phyloP scores from a whole-genome alignment of 2,888 invertebrate genomes.

The Bellardia bayeri region DNA sequence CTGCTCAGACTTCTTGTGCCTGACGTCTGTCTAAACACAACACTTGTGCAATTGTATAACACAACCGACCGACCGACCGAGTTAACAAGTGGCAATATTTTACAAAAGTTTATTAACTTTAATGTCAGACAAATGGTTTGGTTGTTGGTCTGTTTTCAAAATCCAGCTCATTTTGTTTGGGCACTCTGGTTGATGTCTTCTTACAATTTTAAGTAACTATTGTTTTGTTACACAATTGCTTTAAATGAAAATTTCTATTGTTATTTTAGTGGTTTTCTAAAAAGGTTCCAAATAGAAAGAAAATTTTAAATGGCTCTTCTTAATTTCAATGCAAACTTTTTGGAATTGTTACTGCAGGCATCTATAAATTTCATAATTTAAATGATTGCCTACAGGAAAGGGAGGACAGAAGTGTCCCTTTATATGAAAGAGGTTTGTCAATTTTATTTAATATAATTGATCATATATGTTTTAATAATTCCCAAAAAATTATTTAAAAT shows the following conservation, averaged over 20 bases:
- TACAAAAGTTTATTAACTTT: conserved; percentile 59
- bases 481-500: too few species aligned
- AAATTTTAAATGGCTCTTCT: too few species aligned
- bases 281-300: too few species aligned
- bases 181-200: neutral
- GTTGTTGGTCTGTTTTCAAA: neutral
- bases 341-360: too few species aligned
- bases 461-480: too few species aligned
- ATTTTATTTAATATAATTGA: too few species aligned
- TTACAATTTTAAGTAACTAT: neutral
- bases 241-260: conserved; percentile 27
- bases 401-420: too few species aligned
- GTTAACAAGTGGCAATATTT: conserved; percentile 47
- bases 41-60: conserved; percentile 3
- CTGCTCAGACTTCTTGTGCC: neutral
- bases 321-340: too few species aligned
- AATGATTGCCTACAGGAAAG: too few species aligned
- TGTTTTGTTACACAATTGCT: conserved; percentile 6
- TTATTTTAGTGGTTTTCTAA: neutral
- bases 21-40: conserved; percentile 13
- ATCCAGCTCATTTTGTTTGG: neutral
- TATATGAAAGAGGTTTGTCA: too few species aligned
- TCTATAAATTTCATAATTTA: too few species aligned
- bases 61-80: neutral
- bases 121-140: neutral